A percentile compares a stretch with the other conserved stretches of the same genome.
Conservation (phyloP, 2,797 vertebrate genomes). For the Sebastolobus alascanus region DNA sequence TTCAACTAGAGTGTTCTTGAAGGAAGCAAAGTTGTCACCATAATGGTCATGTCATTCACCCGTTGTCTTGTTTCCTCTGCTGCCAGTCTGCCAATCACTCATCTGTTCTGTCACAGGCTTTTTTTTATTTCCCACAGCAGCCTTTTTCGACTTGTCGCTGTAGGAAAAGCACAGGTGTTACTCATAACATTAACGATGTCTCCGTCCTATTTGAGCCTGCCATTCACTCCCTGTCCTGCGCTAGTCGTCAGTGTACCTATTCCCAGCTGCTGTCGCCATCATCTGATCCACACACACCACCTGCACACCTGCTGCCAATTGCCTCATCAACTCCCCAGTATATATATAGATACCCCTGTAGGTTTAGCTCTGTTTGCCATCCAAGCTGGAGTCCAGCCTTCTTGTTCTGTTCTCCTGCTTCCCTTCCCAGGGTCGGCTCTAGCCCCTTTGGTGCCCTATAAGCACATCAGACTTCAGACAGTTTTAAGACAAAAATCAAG, state of each 20-base stretch:
- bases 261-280: slow-evolving; percentile 12
- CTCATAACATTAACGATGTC: slow-evolving; percentile 20
- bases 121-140: neutral
- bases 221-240: neutral
- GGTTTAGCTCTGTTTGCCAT: neutral
- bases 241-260: neutral
- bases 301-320: slow-evolving; percentile 4
- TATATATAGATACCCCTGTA: neutral
- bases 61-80: neutral
- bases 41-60: neutral
- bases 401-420: too few relatives aligned
- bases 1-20: neutral
- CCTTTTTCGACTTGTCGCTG: slow-evolving; percentile 13
- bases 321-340: slow-evolving; percentile 6
- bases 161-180: slow-evolving; percentile 14
- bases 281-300: slow-evolving; percentile 8
- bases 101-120: neutral
- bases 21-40: neutral
- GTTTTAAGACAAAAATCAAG: too few relatives aligned
- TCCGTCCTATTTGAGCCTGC: slow-evolving; percentile 3
- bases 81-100: neutral
- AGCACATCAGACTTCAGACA: too few relatives aligned
- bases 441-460: too few relatives aligned
- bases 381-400: neutral
- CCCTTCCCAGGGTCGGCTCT: too few relatives aligned